These are phyloP conservation scores for Sternarchorhynchus goeldii DNA, from an alignment of 2,797 vertebrate genomes.

Conservation along the genomic window DNA sequence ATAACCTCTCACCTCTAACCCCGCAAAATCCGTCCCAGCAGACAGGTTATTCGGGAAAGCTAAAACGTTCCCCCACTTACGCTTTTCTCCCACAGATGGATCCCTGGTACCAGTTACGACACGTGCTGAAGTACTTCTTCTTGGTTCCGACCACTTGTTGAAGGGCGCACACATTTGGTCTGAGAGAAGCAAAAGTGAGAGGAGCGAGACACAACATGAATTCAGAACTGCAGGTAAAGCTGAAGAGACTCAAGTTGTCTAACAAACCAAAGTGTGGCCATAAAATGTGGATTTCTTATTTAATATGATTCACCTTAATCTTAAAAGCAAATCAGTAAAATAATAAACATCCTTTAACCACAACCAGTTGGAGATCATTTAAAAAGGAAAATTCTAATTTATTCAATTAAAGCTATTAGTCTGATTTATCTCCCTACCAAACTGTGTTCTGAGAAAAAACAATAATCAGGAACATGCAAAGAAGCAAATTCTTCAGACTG, in stretches of 20 bases:
- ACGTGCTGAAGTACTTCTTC: constrained; percentile 99
- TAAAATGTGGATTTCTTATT: background rate
- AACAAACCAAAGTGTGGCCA: no score
- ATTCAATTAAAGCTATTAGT: no score
- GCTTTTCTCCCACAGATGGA: constrained; percentile 96
- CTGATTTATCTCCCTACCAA: no score
- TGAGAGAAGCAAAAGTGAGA: constrained; percentile 58
- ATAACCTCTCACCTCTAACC: constrained; percentile 41
- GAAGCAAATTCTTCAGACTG: no score
- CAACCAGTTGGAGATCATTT: no score
- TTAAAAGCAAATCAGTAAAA: background rate
- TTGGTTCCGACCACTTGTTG: constrained; percentile 95
- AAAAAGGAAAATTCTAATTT: no score
- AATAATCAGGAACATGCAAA: no score
- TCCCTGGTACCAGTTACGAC: constrained; percentile 94
- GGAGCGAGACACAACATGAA: constrained; percentile 35
- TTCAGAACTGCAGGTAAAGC: background rate
- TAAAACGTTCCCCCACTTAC: constrained; percentile 79
- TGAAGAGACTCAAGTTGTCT: background rate
- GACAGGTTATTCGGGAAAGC: constrained; percentile 28
- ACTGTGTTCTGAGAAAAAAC: no score
- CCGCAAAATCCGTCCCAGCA: constrained; percentile 3
- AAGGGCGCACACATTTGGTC: constrained; percentile 94
- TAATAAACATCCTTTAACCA: background rate
- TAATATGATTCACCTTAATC: background rate